phyloP scores from a whole-genome alignment of 92 coral and sea anemone species.

The Heliopora coerulea region DNA sequence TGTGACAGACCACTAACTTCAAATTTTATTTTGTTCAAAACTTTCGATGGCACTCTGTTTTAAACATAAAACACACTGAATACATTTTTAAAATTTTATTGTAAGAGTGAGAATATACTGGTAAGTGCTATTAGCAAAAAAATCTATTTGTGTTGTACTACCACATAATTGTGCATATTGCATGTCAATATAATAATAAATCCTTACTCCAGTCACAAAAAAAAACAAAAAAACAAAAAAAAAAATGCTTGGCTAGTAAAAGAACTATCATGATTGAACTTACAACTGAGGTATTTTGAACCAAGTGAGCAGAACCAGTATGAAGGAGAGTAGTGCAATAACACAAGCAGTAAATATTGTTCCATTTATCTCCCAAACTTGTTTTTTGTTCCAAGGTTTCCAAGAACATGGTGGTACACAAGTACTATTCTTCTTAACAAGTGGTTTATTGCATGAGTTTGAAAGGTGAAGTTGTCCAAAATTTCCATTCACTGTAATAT shows the following conservation, averaged over 20 bases:
- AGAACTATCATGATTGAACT: conserved; percentile 50
- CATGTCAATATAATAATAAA: no score
- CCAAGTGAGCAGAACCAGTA: conserved; percentile 73
- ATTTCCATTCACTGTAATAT: neutral
- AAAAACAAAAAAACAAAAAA: neutral
- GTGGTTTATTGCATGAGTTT: conserved; percentile 13
- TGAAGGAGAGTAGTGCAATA: conserved; percentile 44
- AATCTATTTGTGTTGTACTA: no score
- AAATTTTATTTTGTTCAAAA: no score
- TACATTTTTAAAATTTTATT: no score
- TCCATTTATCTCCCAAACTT: conserved; percentile 1
- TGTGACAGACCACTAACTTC: no score
- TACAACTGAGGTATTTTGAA: conserved; percentile 70
- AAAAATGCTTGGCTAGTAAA: neutral
- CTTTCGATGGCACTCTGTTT: no score
- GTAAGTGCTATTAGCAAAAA: no score
- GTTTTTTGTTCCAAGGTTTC: conserved; percentile 2
- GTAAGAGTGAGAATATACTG: no score
- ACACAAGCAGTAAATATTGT: conserved; percentile 24
- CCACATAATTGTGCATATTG: no score
- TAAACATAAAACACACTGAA: no score
- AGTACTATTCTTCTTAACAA: neutral
- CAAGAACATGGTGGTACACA: conserved; percentile 32
- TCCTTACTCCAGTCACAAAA: no score
- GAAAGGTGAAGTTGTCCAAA: neutral